A percentile compares a stretch with the other conserved stretches of the same genome.
These are phyloP conservation scores for Gnathochromis pfefferi DNA, from an alignment of 2,113 vertebrate genomes.

Conservation along the genomic window DNA sequence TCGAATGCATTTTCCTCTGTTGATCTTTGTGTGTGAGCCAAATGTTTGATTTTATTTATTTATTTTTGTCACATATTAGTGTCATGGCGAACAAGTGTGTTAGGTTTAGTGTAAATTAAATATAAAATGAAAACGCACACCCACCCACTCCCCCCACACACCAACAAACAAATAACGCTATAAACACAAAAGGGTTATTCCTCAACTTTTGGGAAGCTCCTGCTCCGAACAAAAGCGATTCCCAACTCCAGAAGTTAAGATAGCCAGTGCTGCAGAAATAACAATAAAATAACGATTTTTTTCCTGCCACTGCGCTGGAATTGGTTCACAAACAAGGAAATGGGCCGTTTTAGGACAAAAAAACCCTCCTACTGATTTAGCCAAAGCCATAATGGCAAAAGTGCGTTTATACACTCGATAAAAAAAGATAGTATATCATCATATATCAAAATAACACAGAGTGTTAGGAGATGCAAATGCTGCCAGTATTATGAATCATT, in stretches of 20 bases:
- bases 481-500: slow-evolving; percentile 93
- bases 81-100: background rate
- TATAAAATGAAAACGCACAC: background rate
- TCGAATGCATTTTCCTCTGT: slow-evolving; percentile 55
- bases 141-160: background rate
- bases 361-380: slow-evolving; percentile 60
- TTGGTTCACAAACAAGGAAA: slow-evolving; percentile 62
- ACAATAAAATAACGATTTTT: slow-evolving; percentile 17
- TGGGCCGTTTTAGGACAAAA: slow-evolving; percentile 50
- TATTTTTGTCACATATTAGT: background rate
- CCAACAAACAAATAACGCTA: background rate
- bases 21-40: background rate
- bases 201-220: background rate
- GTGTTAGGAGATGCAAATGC: slow-evolving; percentile 90
- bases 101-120: background rate
- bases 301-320: slow-evolving; percentile 2
- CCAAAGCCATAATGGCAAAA: slow-evolving; percentile 56
- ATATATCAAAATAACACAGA: slow-evolving; percentile 93
- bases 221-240: background rate
- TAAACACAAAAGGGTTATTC: background rate
- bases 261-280: background rate
- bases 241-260: background rate
- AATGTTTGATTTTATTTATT: background rate
- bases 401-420: slow-evolving; percentile 49
- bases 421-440: slow-evolving; percentile 82